These are phyloP conservation scores for Sebastiscus albofasciatus DNA, from an alignment of 2,797 vertebrate species.

Conservation along the genomic window DNA sequence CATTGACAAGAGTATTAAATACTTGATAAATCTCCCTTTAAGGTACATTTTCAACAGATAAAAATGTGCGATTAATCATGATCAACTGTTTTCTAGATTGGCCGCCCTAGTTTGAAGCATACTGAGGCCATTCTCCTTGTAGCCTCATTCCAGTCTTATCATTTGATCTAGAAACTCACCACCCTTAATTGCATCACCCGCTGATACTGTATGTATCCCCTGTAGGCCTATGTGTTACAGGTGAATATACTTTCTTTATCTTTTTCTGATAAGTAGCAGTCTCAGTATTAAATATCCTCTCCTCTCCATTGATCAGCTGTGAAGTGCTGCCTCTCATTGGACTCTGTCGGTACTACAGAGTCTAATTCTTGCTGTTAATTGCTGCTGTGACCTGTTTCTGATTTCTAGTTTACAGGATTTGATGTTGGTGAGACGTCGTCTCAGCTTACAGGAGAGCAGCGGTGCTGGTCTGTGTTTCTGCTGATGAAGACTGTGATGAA, in stretches of 20 bases:
- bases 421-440: not conserved
- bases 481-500: not conserved
- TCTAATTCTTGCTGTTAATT: not conserved
- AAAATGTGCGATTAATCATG: too few relatives aligned
- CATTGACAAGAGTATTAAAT: too few relatives aligned
- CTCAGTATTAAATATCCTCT: not conserved
- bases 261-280: not conserved
- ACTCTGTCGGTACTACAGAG: slow-evolving; percentile 11
- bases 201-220: too few relatives aligned
- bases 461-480: not conserved
- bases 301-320: not conserved
- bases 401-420: not conserved
- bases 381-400: not conserved
- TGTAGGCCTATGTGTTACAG: not conserved
- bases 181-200: too few relatives aligned
- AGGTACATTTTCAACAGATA: too few relatives aligned
- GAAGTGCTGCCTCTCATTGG: slow-evolving; percentile 37
- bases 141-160: not conserved
- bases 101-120: not conserved
- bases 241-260: not conserved
- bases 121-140: not conserved
- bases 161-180: too few relatives aligned
- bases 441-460: not conserved
- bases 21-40: too few relatives aligned
- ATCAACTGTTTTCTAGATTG: too few relatives aligned